These are phyloP conservation scores for Leptoclinus maculatus DNA, from an alignment of 2,797 vertebrate genomes.

Conservation along the genomic window DNA sequence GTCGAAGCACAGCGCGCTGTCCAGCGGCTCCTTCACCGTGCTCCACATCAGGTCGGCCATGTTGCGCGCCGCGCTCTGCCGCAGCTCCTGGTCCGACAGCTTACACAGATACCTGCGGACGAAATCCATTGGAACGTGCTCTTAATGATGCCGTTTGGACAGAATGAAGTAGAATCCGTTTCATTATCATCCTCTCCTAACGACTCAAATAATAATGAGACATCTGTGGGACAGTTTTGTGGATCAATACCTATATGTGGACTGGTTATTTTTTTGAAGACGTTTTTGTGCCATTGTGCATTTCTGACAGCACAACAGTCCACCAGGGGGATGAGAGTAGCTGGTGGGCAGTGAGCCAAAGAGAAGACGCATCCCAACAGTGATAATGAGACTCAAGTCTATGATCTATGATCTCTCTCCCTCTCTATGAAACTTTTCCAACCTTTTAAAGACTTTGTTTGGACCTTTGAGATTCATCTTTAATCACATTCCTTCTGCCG, in stretches of 20 bases:
- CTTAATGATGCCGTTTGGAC: not conserved
- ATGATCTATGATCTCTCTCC: not conserved
- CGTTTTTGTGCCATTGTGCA: too few relatives aligned
- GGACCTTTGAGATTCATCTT: not conserved
- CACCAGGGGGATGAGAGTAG: not conserved
- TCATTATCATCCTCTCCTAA: too few relatives aligned
- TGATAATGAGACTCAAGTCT: not conserved
- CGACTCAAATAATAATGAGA: too few relatives aligned
- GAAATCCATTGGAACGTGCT: too few relatives aligned
- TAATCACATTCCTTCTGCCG: not conserved
- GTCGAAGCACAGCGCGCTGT: slow-evolving; percentile 97
- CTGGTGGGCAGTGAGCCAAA: not conserved
- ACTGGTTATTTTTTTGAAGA: too few relatives aligned
- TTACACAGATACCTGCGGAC: slow-evolving; percentile 94
- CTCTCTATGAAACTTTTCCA: not conserved
- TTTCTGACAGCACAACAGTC: not conserved
- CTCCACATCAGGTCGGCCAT: slow-evolving; percentile 99
- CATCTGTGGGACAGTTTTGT: too few relatives aligned
- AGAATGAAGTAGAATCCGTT: not conserved
- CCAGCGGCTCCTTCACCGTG: slow-evolving; percentile 98
- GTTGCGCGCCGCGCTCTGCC: slow-evolving; percentile 96
- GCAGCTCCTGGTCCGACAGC: slow-evolving; percentile 97
- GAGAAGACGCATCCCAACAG: not conserved
- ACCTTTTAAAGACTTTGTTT: not conserved
- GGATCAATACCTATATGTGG: not conserved